phyloP scores from a whole-genome alignment of 2,113 vertebrate species.

The Argyrosomus japonicus region DNA sequence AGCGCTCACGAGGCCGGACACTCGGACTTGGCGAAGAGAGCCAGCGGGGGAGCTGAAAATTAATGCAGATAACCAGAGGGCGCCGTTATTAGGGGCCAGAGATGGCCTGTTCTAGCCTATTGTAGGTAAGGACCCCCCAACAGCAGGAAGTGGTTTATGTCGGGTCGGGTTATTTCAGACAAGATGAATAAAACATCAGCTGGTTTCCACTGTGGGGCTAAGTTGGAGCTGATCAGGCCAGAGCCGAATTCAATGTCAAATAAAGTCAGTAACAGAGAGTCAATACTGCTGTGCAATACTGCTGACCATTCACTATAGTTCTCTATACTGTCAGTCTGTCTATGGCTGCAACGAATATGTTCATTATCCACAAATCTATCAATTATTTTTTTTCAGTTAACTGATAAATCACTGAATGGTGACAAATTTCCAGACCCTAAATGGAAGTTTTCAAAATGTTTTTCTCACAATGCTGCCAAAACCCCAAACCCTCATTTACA shows the following conservation, averaged over 20 bases:
- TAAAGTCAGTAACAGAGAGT: slow-evolving; percentile 32
- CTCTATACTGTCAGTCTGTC: background rate
- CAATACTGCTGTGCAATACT: background rate
- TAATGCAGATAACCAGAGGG: slow-evolving; percentile 59
- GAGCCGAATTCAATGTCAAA: slow-evolving; percentile 47
- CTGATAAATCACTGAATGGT: background rate
- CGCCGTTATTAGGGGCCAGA: slow-evolving; percentile 54
- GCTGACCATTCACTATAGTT: background rate
- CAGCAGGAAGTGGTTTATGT: slow-evolving; percentile 57
- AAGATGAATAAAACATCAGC: slow-evolving; percentile 70
- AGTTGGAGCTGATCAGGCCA: slow-evolving; percentile 27
- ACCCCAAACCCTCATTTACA: background rate
- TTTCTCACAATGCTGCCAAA: background rate
- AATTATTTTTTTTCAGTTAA: no score
- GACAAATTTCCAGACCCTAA: background rate
- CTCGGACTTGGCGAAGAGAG: slow-evolving; percentile 25
- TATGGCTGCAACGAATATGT: background rate
- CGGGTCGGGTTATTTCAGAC: slow-evolving; percentile 48
- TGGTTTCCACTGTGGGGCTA: slow-evolving; percentile 30
- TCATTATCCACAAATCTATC: background rate
- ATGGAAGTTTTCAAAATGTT: background rate
- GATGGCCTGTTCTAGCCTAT: slow-evolving; percentile 23
- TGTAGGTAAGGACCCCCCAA: slow-evolving; percentile 42
- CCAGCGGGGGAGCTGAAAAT: slow-evolving; percentile 50
- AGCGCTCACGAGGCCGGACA: slow-evolving; percentile 28